Base-by-base conservation (phyloP, 1,140 invertebrate genomes). In the Pseudomyrmex pallidus region DNA sequence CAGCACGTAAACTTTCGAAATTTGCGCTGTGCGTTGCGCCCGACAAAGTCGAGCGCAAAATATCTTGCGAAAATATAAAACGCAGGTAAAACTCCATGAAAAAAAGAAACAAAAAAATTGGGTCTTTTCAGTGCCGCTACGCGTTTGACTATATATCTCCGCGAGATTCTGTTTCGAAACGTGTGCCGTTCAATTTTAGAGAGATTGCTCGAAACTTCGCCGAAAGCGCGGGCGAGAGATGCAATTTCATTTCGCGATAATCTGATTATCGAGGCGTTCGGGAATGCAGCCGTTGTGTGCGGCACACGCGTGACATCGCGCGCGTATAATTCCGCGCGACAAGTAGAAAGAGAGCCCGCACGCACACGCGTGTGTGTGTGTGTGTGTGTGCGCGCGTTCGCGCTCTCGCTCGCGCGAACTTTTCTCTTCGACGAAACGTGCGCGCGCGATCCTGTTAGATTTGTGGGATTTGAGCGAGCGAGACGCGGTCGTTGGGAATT, bases 191-290 rank as follows among this genome's bases (percentile, higher is more conserved):
- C 76, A 80, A 80, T 80, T 80, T 72, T 72, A 80, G 76, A 56
- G 66, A 59, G 66, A 72, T 80, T 72, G 56, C 15, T n/a, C 44
- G 5, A 35, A 72, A 72, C 76, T 80, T 61, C 12, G 74, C 12
- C 17, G 50, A 57, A 48, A 77, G 25, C 35, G 50, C 52, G 50
- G 20, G 35, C 46, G 17, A 70, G 22, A 25, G 35, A 20, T 12
- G 54, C 76, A 72, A 80, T 80, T 80, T 80, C 76, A 80, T 80
- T 72, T 22, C 54, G 66, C 44, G 54, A 59, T 80, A 72, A 80
- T 80, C 44, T 80, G 76, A 70, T 80, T 80, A 72, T 59, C 22
- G 66, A 17, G 25, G 66, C 44, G 12, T 80, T 70, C 54, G 54
- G 66, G 17, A 54, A 61, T 57, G 66, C 20, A 70, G 64, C 35